Percentiles rank a stretch among this genome's conserved stretches.
phyloP scores from a whole-genome alignment of 2,113 vertebrate species.

The Pimephales promelas region DNA sequence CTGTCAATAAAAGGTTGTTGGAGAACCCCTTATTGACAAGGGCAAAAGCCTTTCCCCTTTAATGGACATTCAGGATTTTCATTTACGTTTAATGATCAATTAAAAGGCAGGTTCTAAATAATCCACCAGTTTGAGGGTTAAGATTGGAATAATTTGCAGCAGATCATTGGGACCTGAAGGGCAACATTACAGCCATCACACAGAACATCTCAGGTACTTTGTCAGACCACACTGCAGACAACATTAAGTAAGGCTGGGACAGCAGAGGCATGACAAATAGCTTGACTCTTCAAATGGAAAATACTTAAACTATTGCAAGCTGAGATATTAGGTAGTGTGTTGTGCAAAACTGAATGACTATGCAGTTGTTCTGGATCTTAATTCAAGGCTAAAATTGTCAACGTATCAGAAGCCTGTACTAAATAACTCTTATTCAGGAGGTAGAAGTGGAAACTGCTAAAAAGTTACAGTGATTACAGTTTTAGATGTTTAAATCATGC shows the following conservation, averaged over 20 bases:
- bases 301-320: conserved; percentile 33
- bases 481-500: conserved; percentile 81
- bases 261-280: conserved; percentile 18
- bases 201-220: not conserved
- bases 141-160: conserved; percentile 18
- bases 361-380: conserved; percentile 26
- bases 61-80: conserved; percentile 5
- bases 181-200: conserved; percentile 16
- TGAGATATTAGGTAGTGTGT: conserved; percentile 70
- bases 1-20: conserved; percentile 46
- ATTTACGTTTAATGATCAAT: conserved; percentile 20
- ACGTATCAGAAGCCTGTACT: conserved; percentile 75
- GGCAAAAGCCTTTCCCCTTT: conserved; percentile 52
- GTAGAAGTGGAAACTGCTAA: conserved; percentile 94
- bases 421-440: conserved; percentile 87
- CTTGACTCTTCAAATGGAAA: conserved; percentile 33
- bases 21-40: conserved; percentile 48
- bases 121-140: not conserved
- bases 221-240: conserved; percentile 9
- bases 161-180: not conserved
- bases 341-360: conserved; percentile 72
- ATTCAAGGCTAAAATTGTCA: conserved; percentile 26
- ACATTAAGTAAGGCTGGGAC: conserved; percentile 15
- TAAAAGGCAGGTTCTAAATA: conserved; percentile 50
- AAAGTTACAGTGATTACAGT: conserved; percentile 84